phyloP scores from a whole-genome alignment of 2,797 vertebrate genomes.

The Okamejei kenojei region DNA sequence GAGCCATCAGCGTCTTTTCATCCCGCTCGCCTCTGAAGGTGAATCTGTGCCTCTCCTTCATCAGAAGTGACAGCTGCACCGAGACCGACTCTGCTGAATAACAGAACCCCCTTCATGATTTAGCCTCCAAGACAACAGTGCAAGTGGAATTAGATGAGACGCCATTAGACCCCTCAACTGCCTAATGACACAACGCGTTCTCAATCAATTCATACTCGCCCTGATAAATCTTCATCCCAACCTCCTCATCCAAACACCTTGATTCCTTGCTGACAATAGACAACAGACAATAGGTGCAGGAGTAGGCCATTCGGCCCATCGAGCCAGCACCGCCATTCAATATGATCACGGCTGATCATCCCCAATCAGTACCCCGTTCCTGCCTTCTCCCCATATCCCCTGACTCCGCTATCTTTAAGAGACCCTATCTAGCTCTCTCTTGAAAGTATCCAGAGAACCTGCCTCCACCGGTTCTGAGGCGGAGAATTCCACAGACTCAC shows the following conservation, averaged over 20 bases:
- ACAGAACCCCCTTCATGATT: not conserved
- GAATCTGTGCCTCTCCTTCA: slow-evolving; percentile 51
- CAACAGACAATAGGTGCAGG: too few relatives aligned
- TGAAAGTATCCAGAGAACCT: too few relatives aligned
- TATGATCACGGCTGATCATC: too few relatives aligned
- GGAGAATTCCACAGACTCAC: too few relatives aligned
- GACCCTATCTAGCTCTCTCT: too few relatives aligned
- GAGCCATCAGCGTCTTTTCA: slow-evolving; percentile 49
- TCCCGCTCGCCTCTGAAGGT: slow-evolving; percentile 50
- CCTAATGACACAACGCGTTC: not conserved
- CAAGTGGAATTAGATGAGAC: not conserved
- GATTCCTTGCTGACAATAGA: not conserved
- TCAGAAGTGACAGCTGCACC: slow-evolving; percentile 47
- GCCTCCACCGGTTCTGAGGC: too few relatives aligned
- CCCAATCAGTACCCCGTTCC: too few relatives aligned
- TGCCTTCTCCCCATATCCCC: too few relatives aligned
- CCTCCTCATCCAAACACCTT: not conserved
- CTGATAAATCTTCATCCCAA: not conserved
- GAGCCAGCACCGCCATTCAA: too few relatives aligned
- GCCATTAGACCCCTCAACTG: slow-evolving; percentile 9
- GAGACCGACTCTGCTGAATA: slow-evolving; percentile 40
- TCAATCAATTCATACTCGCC: slow-evolving; percentile 1
- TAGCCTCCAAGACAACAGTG: slow-evolving; percentile 18
- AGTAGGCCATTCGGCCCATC: too few relatives aligned
- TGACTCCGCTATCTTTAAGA: too few relatives aligned